Base-by-base conservation (phyloP, 2,888 invertebrate species). In the Lepidochitona cinerea region DNA sequence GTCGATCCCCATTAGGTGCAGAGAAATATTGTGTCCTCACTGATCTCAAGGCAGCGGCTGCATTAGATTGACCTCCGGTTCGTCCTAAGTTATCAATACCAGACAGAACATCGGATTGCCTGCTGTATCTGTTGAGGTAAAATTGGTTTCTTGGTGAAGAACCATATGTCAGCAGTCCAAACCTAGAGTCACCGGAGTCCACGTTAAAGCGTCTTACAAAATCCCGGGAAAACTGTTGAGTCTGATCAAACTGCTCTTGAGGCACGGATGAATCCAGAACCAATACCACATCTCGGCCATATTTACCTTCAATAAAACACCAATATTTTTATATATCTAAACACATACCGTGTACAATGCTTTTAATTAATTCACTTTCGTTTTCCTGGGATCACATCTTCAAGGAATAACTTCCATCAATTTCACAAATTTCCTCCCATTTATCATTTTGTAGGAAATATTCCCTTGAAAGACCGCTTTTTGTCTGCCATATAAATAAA, bases 131-230 rank as follows among this genome's bases (percentile, higher is more conserved):
- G 26, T 59, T 59, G 3, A 59, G 26, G 59, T 59, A 23, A 29
- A 26, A 59, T 26, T 26, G 71, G 7, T 72, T 68, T 33, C 71
- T 75, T 3, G 83, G 68, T 0, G 64, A 59, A 52, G 71, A 67
- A 23, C 77, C 70, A 78, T 79, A 86, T 26, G 80, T 80, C 74
- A 85, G 73, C 23, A 81, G 75, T 23, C 83, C 86, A 14, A 85
- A 79, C 9, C 84, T 76, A 54, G 85, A 84, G 71, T 84, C 81
- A 4, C 79, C 86, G 59, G 80, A 76, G 66, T 84, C 82, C 14
- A 87, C 82, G 69, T 78, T 81, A 53, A 87, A 76, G 53, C 83
- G 75, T 5, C 77, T 73, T 29, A 82, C 78, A 3, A 85, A 72
- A 35, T 64, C 68, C 33, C 77, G 73, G 1, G 81, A 80, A 41